phyloP scores from a whole-genome alignment of 1,140 invertebrate genomes.

The Drosophila varians region DNA sequence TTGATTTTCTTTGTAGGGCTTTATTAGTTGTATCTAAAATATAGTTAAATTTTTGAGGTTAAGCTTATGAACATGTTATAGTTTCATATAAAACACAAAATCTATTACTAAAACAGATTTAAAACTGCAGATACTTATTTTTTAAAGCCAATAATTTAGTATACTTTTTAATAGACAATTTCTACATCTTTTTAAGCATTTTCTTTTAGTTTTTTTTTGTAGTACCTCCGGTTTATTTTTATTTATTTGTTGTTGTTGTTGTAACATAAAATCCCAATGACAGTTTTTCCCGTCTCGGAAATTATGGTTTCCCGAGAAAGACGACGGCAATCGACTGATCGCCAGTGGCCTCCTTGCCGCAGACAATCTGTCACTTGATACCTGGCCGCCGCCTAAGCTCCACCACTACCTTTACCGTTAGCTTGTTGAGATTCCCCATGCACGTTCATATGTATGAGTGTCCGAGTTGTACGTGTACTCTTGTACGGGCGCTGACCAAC shows the following conservation, averaged over 20 bases:
- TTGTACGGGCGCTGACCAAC: constrained; percentile 77
- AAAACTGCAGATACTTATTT: background rate
- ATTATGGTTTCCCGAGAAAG: constrained; percentile 74
- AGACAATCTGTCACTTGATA: constrained; percentile 81
- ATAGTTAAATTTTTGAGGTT: no score
- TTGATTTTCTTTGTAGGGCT: no score
- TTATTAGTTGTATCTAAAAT: no score
- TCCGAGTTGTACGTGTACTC: background rate
- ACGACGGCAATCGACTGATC: constrained; percentile 43
- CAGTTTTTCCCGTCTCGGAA: constrained; percentile 30
- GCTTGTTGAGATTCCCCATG: constrained; percentile 76
- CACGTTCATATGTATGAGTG: constrained; percentile 1
- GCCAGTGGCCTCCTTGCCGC: constrained; percentile 69
- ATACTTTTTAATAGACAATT: background rate
- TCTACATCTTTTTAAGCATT: background rate
- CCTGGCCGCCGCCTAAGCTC: constrained; percentile 55
- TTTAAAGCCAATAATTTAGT: background rate
- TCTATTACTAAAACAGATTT: background rate
- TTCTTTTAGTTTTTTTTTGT: no score
- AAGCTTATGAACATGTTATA: no score
- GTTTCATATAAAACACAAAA: no score
- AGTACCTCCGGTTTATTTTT: background rate
- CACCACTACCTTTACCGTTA: constrained; percentile 42
- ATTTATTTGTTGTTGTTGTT: background rate
- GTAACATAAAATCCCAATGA: background rate